A percentile compares a stretch with the other conserved stretches of the same genome.
phyloP scores from a whole-genome alignment of 1,140 invertebrate genomes.

The Galleria mellonella region DNA sequence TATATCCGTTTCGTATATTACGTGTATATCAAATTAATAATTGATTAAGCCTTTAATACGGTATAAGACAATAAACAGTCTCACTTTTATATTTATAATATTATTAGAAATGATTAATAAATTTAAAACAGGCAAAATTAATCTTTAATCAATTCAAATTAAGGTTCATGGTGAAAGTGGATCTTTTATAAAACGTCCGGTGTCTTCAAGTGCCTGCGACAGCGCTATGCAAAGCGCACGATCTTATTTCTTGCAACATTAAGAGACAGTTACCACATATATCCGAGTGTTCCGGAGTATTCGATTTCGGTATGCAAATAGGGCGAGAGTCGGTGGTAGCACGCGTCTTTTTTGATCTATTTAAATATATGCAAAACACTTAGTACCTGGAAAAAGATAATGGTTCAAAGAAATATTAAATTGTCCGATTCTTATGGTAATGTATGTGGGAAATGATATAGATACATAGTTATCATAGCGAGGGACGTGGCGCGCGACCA shows the following conservation, averaged over 20 bases:
- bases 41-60: no score
- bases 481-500: conserved; percentile 7
- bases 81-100: no score
- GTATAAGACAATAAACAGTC: no score
- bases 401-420: conserved; percentile 46
- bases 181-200: conserved; percentile 4
- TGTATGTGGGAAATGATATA: conserved; percentile 43
- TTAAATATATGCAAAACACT: conserved; percentile 54
- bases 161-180: neutral
- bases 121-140: neutral
- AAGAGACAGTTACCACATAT: conserved; percentile 17
- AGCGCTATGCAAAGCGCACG: conserved; percentile 12
- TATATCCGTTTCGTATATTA: no score
- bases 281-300: conserved; percentile 18
- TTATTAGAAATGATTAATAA: neutral
- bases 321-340: conserved; percentile 24
- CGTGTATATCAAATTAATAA: no score
- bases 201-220: conserved; percentile 1
- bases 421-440: conserved; percentile 53
- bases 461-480: conserved; percentile 24
- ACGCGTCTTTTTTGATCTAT: conserved; percentile 44
- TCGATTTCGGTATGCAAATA: conserved; percentile 42
- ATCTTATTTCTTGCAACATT: conserved; percentile 12
- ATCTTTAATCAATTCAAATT: neutral
- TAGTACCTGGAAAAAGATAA: conserved; percentile 48